A percentile compares a stretch with the other conserved stretches of the same genome.
Evolutionary conservation across 2,113 vertebrate genomes (phyloP).

Genomic region (Anolis carolinensis): DNA sequence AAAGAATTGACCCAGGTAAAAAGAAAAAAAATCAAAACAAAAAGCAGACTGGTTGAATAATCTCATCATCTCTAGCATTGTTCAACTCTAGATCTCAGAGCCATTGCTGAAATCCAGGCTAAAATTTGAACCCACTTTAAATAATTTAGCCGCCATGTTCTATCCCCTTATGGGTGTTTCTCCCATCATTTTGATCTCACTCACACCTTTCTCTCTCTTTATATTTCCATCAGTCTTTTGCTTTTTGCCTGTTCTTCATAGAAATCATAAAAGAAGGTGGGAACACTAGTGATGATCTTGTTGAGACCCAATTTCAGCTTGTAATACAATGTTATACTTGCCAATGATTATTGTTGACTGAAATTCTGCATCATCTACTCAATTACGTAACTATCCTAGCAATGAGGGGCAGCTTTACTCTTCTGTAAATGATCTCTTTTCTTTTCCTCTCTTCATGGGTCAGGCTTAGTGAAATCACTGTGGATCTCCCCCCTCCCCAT

Average conservation of each 20-base stretch:
- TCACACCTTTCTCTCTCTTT: neutral
- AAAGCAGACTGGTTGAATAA: neutral
- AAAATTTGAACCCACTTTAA: neutral
- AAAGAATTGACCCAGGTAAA: neutral
- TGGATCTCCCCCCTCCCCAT: no score
- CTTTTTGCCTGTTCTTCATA: neutral
- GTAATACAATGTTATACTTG: neutral
- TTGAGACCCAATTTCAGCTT: neutral
- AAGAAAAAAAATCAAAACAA: neutral
- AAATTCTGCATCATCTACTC: no score
- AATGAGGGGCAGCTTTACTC: no score
- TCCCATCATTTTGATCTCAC: neutral
- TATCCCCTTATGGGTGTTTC: no score
- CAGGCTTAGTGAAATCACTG: no score
- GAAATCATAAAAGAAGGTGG: neutral
- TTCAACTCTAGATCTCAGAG: neutral
- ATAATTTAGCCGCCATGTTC: neutral
- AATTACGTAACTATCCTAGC: no score
- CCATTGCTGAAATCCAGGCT: no score
- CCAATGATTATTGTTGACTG: no score
- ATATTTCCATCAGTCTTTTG: neutral
- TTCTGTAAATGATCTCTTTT: no score
- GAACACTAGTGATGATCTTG: neutral
- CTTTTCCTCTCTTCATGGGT: no score
- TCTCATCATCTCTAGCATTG: neutral